Evolutionary conservation across 2,113 vertebrate genomes (phyloP).

Genomic region (Anarrhichthys ocellatus): DNA sequence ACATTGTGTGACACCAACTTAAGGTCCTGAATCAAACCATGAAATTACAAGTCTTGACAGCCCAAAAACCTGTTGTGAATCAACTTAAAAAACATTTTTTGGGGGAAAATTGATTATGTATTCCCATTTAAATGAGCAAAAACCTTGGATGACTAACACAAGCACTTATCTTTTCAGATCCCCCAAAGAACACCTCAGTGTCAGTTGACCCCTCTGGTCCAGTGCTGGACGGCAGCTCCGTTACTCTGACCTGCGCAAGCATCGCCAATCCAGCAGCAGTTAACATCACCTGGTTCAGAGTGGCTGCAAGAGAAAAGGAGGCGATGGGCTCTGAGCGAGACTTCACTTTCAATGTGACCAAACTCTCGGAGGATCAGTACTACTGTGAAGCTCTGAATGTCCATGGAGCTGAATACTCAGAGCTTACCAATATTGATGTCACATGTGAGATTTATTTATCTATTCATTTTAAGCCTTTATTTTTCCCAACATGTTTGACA

Average conservation of each 20-base stretch:
- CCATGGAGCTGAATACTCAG: conserved; percentile 57
- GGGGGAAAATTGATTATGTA: neutral
- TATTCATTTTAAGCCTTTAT: neutral
- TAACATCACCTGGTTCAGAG: conserved; percentile 79
- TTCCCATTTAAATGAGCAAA: neutral
- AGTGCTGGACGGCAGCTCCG: conserved; percentile 61
- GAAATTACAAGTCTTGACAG: neutral
- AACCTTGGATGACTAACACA: neutral
- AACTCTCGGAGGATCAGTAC: conserved; percentile 67
- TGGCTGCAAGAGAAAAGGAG: conserved; percentile 40
- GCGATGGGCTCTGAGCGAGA: conserved; percentile 42
- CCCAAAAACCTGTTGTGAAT: neutral
- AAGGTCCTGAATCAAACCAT: neutral
- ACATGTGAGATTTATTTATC: conserved; percentile 61
- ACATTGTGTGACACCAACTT: neutral
- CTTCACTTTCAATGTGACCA: conserved; percentile 68
- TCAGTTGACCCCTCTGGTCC: conserved; percentile 56
- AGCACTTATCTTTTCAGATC: conserved; percentile 52
- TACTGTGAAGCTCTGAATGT: conserved; percentile 69
- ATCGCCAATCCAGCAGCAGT: conserved; percentile 67
- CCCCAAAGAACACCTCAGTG: conserved; percentile 73
- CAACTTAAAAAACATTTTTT: neutral
- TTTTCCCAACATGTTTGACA: neutral
- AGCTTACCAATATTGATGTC: conserved; percentile 46
- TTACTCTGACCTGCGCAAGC: conserved; percentile 75